Percentiles rank a stretch among this genome's conserved stretches.
Evolutionary conservation across 2,888 invertebrate genomes (phyloP).

Genomic region (Automeris io): DNA sequence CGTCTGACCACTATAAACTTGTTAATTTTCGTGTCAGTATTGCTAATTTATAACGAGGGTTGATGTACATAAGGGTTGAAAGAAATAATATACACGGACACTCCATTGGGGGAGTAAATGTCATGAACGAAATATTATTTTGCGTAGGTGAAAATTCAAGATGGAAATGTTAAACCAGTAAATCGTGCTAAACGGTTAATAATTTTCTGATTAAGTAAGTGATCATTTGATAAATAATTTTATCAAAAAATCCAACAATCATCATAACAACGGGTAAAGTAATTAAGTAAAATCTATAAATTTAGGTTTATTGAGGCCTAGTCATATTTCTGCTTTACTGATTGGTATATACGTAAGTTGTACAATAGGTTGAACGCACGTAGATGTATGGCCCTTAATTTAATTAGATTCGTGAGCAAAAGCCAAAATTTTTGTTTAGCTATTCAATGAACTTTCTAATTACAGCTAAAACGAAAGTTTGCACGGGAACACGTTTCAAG

Average conservation of each 20-base stretch:
- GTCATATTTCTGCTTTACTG: no score
- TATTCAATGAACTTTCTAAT: conserved; percentile 32
- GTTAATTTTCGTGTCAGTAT: not conserved
- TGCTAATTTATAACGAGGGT: conserved; percentile 15
- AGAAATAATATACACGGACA: conserved; percentile 19
- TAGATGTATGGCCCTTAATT: conserved; percentile 33
- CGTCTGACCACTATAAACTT: no score
- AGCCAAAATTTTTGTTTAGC: conserved; percentile 29
- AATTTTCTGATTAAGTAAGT: no score
- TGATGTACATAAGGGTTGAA: conserved; percentile 7
- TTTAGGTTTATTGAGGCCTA: no score
- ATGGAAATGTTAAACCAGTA: conserved; percentile 13
- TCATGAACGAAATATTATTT: conserved; percentile 21
- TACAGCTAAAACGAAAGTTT: conserved; percentile 32
- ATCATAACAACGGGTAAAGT: no score
- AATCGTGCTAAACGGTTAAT: no score
- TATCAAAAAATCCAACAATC: no score
- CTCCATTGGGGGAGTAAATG: conserved; percentile 26
- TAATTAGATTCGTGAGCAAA: conserved; percentile 41
- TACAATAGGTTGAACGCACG: conserved; percentile 12
- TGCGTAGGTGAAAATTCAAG: conserved; percentile 26
- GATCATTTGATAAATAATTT: no score
- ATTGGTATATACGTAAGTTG: no score
- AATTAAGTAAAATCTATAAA: no score
- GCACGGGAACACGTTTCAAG: conserved; percentile 10